These are phyloP conservation scores for Tragopan temminckii DNA, from an alignment of 2,797 vertebrate genomes.

Conservation along the genomic window DNA sequence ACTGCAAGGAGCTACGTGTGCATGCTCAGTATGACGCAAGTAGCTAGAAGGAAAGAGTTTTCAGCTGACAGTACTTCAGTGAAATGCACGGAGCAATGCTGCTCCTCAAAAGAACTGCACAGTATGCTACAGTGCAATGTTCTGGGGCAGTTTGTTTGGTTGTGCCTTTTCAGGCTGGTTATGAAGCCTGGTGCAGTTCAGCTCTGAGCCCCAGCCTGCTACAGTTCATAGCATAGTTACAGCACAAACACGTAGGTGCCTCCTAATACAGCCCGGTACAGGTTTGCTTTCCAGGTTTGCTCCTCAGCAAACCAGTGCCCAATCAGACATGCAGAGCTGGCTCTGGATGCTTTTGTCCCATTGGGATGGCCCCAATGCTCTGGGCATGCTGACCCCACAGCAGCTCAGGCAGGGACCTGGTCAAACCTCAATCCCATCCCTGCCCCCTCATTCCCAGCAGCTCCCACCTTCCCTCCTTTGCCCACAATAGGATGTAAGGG, in stretches of 20 bases:
- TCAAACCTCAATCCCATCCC: background rate
- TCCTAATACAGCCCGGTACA: background rate
- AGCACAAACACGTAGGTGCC: background rate
- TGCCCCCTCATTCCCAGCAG: background rate
- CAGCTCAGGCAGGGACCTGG: background rate
- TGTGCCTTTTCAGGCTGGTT: background rate
- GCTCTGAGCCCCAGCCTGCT: background rate
- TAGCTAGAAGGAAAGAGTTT: background rate
- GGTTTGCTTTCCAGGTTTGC: background rate
- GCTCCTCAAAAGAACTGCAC: background rate
- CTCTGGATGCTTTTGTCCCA: background rate
- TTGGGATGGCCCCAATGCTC: background rate
- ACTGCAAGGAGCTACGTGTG: background rate
- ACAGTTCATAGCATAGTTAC: rapidly evolving
- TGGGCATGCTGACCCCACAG: rapidly evolving
- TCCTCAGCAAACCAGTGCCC: background rate
- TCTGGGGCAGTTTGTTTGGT: background rate
- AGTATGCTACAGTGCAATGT: rapidly evolving
- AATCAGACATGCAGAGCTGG: rapidly evolving
- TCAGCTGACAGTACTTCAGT: background rate
- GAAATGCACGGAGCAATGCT: background rate
- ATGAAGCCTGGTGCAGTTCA: rapidly evolving
- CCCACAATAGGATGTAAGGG: background rate
- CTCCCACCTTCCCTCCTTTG: background rate
- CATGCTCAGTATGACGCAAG: background rate